Evolutionary conservation across 2,113 vertebrate species (phyloP), one percentile per base, ranked within the genome.

Genomic region (Paralichthys olivaceus): DNA sequence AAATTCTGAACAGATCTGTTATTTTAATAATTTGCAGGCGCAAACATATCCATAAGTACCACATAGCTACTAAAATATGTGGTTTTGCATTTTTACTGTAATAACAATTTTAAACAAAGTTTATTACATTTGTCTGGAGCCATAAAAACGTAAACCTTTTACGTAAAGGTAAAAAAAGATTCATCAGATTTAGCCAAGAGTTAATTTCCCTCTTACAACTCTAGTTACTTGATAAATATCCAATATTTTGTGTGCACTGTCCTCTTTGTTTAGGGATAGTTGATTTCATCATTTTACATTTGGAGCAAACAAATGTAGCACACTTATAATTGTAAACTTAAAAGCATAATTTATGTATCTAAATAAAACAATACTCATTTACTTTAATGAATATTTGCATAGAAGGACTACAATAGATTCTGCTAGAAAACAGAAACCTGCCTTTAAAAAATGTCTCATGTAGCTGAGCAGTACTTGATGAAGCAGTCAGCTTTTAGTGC

Each of bases 401-500:
- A 7, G 32, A 32, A 7, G 32, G 37, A 15, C 15, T 57, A 75
- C 56, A 83, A 75, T 73, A 11, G 32, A 69, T 81, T 43, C 20
- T 71, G 59, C 59, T 22, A 55, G 5, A 71, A n/a, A 79, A 57
- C 15, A 67, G 29, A 68, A 80, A 69, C 69, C 19, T 49, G 11
- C 22, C 82, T 82, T 75, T 65, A 13, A 40, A 34, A n/a, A 11
- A 61, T n/a, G 69, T 51, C 56, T 29, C 34, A 53, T 54, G 40
- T 74, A 56, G 64, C 66, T 54, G 66, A 17, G 56, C 51, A 65
- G 25, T 32, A 37, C 64, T 69, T 81, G 75, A 89, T 77, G 62
- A 67, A 81, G 53, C 55, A 59, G 77, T 86, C 77, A n/a, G 62
- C 25, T 84, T 87, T 89, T 77, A 84, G 61, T 79, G 55, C 81